Base-by-base conservation (phyloP, 2,113 vertebrate species). In the Podilymbus podiceps region DNA sequence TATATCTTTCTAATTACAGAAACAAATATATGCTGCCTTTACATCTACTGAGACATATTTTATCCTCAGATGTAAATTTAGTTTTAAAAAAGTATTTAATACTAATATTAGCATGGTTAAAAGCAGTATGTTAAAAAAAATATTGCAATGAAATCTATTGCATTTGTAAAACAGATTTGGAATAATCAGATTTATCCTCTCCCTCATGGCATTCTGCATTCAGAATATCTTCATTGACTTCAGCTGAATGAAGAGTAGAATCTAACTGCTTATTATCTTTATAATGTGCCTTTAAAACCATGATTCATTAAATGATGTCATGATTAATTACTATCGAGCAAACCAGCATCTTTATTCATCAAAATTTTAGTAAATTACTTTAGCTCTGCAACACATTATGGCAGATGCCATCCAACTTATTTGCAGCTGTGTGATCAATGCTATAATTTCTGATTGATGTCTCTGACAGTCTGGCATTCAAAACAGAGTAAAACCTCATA, bases 321-420 rank as follows among this genome's bases (percentile, higher is more conserved):
- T 96, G 94, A 97, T 95, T 95, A 96, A 97, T 97, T 96, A 59
- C 15, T 47, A 49, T 44, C 12, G n/a, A 81, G 31, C 15, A 95
- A 85, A 94, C 40, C 38, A 93, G 31, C 83, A 94, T 87, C 19
- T n/a, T 89, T 87, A 92, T 82, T 77, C 69, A 96, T 98, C 78
- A 97, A 80, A 96, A 96, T 95, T 96, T 89, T 90, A 74, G 63
- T 88, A 46, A 69, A 86, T 72, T 76, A 58, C 66, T 42, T 8
- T 88, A 88, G 50, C 21, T 50, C 28, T 83, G 71, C 92, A 89
- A 78, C n/a, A 42, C 92, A 83, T 94, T 95, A 79, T 92, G 91
- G 86, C 93, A 97, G 94, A 95, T 95, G 88, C 46, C 85, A 90
- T 79, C 76, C 73, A 85, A 38, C 38, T 78, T 62, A 66, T 95